Conservation (phyloP, 2,797 vertebrate genomes). For the Chaunax sp. region DNA sequence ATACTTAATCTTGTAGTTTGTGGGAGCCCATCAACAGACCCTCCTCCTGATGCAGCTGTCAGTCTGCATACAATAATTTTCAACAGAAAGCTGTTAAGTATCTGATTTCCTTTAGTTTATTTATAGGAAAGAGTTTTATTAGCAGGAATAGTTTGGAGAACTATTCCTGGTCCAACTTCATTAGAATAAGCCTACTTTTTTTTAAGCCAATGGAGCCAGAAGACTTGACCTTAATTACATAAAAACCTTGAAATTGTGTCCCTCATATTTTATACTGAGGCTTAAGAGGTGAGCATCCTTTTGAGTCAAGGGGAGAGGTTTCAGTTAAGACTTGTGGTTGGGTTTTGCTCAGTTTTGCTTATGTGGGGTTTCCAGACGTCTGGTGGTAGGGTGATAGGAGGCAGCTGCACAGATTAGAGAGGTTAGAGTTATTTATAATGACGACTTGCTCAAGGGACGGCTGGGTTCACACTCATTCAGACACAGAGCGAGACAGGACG, state of each 20-base stretch:
- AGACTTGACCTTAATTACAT: conserved; percentile 39
- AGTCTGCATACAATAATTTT: not conserved
- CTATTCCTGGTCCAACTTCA: conserved; percentile 19
- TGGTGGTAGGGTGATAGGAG: conserved; percentile 42
- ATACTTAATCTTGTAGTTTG: not conserved
- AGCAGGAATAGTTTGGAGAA: not conserved
- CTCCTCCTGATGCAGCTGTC: not conserved
- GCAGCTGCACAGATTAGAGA: conserved; percentile 55
- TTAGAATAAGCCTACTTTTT: conserved; percentile 31
- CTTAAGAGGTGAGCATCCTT: conserved; percentile 15
- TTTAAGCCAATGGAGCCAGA: conserved; percentile 19
- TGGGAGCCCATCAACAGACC: no score
- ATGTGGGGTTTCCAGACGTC: conserved; percentile 35
- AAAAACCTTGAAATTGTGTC: conserved; percentile 23
- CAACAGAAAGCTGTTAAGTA: not conserved
- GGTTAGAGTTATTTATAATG: conserved; percentile 64
- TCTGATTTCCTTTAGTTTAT: not conserved
- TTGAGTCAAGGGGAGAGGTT: conserved; percentile 21
- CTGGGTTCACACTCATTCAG: conserved; percentile 45
- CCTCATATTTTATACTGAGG: conserved; percentile 15
- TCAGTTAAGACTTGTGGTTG: conserved; percentile 26
- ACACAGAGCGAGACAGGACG: conserved; percentile 23
- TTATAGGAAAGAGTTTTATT: conserved; percentile 9
- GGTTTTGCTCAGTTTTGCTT: conserved; percentile 25
- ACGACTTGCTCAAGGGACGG: conserved; percentile 33